Conservation (phyloP, 1,140 invertebrate species). For the Oppia nitens region DNA sequence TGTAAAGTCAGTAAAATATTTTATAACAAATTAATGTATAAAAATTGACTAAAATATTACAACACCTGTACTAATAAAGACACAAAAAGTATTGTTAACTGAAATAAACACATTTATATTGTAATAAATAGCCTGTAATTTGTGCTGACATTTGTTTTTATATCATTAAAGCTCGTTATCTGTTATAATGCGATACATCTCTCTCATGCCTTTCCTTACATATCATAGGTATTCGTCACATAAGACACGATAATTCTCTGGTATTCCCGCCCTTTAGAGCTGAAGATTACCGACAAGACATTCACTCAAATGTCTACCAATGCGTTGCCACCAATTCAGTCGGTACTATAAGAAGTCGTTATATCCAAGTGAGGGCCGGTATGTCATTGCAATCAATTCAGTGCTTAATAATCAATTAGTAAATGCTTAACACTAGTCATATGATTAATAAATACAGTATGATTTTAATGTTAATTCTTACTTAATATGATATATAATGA, state of each 20-base stretch:
- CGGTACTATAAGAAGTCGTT: conserved; percentile 29
- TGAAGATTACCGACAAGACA: conserved; percentile 20
- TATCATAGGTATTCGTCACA: conserved; percentile 17
- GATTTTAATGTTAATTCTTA: too few relatives aligned
- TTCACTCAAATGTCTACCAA: conserved; percentile 27
- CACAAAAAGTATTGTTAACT: too few relatives aligned
- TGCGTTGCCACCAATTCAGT: conserved; percentile 29
- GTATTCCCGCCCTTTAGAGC: conserved; percentile 25
- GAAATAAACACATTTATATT: too few relatives aligned
- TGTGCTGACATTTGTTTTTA: too few relatives aligned
- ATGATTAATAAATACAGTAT: not conserved
- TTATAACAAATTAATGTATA: too few relatives aligned
- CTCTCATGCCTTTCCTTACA: not conserved
- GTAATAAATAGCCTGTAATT: too few relatives aligned
- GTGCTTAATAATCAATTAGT: not conserved
- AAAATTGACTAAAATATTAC: too few relatives aligned
- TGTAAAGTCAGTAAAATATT: too few relatives aligned
- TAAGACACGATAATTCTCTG: conserved; percentile 53
- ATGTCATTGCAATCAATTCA: conserved; percentile 13
- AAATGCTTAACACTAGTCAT: not conserved
- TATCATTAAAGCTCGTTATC: not conserved
- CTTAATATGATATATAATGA: too few relatives aligned
- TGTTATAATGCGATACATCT: not conserved
- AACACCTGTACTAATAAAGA: too few relatives aligned
- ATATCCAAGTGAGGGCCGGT: conserved; percentile 30